Percentiles rank a stretch among this genome's conserved stretches.
Conservation (phyloP, 2,797 vertebrate genomes). For the Syngnathus rostellatus region DNA sequence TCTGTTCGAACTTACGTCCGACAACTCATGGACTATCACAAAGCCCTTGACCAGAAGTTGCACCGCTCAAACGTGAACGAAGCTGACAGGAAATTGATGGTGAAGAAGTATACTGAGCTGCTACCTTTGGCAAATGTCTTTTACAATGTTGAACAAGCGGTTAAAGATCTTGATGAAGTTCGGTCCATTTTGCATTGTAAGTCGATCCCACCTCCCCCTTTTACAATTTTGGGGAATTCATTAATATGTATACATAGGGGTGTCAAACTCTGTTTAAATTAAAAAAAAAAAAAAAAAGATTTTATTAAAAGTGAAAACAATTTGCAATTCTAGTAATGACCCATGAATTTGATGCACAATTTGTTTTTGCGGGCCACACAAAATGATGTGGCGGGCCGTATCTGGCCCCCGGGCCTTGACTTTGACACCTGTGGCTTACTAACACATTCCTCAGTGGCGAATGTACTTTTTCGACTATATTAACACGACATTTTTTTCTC, state of each 20-base stretch:
- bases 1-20: constrained; percentile 71
- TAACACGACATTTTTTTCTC: neutral
- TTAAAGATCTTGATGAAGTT: constrained; percentile 73
- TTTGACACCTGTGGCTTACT: neutral
- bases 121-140: constrained; percentile 60
- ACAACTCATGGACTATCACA: constrained; percentile 67
- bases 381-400: no score
- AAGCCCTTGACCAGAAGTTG: constrained; percentile 49
- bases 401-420: no score
- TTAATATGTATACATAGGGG: neutral
- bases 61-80: constrained; percentile 57
- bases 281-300: no score
- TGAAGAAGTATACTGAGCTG: constrained; percentile 60
- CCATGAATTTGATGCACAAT: no score
- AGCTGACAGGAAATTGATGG: constrained; percentile 59
- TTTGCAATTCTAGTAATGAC: no score
- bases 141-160: constrained; percentile 56
- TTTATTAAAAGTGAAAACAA: no score
- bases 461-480: neutral
- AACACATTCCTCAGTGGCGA: no score
- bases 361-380: no score
- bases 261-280: no score
- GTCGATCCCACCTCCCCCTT: neutral
- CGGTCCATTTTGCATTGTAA: constrained; percentile 71
- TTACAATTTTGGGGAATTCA: neutral